Conservation (phyloP, 2,113 vertebrate genomes). For the Elaphurus davidianus region DNA sequence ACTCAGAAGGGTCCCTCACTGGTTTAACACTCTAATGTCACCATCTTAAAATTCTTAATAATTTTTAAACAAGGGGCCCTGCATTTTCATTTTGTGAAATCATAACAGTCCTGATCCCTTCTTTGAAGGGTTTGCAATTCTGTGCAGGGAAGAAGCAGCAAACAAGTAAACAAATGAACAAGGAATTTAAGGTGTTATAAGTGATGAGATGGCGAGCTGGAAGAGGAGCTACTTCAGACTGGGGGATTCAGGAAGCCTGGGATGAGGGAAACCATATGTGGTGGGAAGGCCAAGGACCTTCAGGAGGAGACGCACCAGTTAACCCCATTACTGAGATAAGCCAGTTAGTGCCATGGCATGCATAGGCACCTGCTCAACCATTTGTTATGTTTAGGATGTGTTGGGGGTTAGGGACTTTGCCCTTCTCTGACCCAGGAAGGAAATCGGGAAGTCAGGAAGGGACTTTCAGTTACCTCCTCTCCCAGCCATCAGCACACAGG, state of each 20-base stretch:
- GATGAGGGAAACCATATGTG: accelerated
- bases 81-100: neutral
- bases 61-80: neutral
- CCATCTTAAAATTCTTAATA: neutral
- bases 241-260: neutral
- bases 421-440: too few species aligned
- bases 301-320: too few species aligned
- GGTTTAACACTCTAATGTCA: neutral
- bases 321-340: neutral
- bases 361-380: neutral
- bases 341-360: accelerated
- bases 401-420: accelerated
- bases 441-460: neutral
- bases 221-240: neutral
- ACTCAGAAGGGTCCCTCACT: neutral
- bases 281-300: too few species aligned
- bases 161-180: neutral
- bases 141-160: neutral
- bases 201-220: too few species aligned
- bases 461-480: too few species aligned
- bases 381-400: neutral
- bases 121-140: neutral
- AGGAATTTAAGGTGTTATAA: neutral
- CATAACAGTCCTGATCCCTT: accelerated
- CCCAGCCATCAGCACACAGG: neutral